phyloP scores from a whole-genome alignment of 2,797 vertebrate species.

The Clarias fuscus region DNA sequence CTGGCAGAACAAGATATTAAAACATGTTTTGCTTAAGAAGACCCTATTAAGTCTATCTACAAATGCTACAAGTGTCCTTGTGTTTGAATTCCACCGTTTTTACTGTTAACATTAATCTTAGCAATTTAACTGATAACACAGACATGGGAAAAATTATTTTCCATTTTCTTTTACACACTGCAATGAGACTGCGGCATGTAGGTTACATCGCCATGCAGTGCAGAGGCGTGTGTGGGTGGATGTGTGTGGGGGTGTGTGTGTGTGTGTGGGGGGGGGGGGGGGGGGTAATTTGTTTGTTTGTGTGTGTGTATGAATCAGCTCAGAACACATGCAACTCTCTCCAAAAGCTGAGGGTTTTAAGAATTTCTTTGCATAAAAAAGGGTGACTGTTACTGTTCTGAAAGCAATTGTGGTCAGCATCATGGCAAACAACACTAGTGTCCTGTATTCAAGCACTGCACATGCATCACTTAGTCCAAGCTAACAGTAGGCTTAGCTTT shows the following conservation, averaged over 20 bases:
- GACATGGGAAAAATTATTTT: background rate
- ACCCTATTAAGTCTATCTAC: background rate
- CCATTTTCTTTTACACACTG: background rate
- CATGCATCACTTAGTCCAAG: conserved; percentile 9
- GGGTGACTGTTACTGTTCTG: conserved; percentile 25
- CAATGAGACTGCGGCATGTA: conserved; percentile 24
- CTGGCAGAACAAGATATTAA: background rate
- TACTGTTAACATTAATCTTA: background rate
- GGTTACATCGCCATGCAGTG: conserved; percentile 38
- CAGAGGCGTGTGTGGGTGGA: conserved; percentile 38
- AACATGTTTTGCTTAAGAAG: conserved; percentile 1
- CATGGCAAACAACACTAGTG: conserved; percentile 51
- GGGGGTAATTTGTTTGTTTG: conserved; percentile 34
- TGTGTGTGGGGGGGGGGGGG: background rate
- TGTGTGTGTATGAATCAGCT: conserved; percentile 23
- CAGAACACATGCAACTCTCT: conserved; percentile 29
- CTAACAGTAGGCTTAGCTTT: background rate
- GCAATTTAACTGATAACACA: background rate
- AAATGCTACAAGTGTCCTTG: background rate
- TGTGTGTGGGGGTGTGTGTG: background rate
- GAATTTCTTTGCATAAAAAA: conserved; percentile 60
- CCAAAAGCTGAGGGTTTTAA: conserved; percentile 34
- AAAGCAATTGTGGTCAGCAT: conserved; percentile 40
- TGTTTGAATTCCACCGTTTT: background rate
- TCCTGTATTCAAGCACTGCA: conserved; percentile 34